Base-by-base conservation (phyloP, 2,797 vertebrate genomes). In the Columba guinea region DNA sequence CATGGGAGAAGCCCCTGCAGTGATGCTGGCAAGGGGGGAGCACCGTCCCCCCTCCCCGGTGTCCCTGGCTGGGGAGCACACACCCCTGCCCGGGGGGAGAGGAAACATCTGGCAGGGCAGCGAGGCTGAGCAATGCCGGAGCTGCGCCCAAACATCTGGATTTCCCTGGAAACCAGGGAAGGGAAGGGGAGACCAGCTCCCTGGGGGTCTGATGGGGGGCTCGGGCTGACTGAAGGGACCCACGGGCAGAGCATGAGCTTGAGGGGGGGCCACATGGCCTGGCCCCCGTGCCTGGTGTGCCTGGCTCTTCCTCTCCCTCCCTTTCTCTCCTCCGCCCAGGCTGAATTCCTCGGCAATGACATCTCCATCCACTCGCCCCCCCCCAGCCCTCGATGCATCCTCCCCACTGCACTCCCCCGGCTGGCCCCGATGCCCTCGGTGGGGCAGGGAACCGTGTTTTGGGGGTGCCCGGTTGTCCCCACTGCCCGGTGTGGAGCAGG, bases 61-160 rank as follows among this genome's bases (percentile, higher is more conserved):
- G 91, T 92, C 89, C 91, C 88, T 39, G 8, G 32, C 4, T 3
- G 11, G 49, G 77, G 74, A 90, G 84, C 82, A 5, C 84, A 88
- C 81, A 78, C 87, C 93, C 84, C 69, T 71, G 59, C 84, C 89
- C 37, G 3, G 5, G 56, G 86, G 93, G 65, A 87, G 18, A 91
- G 89, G 82, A 95, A 95, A 95, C 94, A 96, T 95, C 93, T 95
- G 95, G 94, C 89, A 91, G 89, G 56, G n/a, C 78, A 46, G 63
- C 0, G 0, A 60, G 85, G 71, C 89, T 49, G 86, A 92, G 93
- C 89, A 89, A n/a, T 48, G 76, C 88, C 68, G 68, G 83, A 81
- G 91, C 92, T 8, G 89, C 74, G 93, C 90, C 95, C 94, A 65
- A 96, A 96, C 94, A 95, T 96, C 95, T 96, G 95, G 87, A 95